These are phyloP conservation scores for Drosophila setifemur DNA, from an alignment of 1,140 invertebrate species.

Conservation along the genomic window DNA sequence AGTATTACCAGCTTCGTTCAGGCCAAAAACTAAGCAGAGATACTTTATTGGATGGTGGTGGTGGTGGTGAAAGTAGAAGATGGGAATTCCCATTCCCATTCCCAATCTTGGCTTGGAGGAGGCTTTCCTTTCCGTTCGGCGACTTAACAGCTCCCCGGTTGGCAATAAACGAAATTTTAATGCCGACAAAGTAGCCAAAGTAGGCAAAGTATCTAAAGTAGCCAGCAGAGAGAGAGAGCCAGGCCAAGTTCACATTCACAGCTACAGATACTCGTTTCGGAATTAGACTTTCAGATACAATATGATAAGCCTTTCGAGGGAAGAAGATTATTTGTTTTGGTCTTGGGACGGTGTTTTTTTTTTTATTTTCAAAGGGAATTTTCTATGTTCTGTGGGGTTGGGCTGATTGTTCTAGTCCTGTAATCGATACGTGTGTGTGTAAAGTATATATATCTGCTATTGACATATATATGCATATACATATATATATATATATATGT, in stretches of 20 bases:
- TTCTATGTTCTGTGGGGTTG: constrained; percentile 18
- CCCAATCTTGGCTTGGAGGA: not conserved
- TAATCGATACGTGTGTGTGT: constrained; percentile 24
- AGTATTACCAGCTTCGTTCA: constrained; percentile 35
- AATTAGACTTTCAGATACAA: constrained; percentile 57
- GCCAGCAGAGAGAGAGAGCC: constrained; percentile 30
- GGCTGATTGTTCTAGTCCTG: constrained; percentile 11
- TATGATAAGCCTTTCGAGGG: constrained; percentile 47
- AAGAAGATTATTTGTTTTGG: constrained; percentile 45
- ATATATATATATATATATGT: not conserved
- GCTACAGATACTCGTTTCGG: constrained; percentile 12
- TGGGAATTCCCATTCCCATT: constrained; percentile 5
- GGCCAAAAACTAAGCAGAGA: not conserved
- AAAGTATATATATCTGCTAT: no score
- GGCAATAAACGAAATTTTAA: constrained; percentile 62
- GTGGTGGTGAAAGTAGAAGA: no score
- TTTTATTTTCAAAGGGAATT: constrained; percentile 32
- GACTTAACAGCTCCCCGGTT: constrained; percentile 60
- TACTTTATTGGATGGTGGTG: constrained; percentile 8
- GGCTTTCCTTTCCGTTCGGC: constrained; percentile 21
- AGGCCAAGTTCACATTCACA: constrained; percentile 2
- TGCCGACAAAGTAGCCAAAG: constrained; percentile 44
- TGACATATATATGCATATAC: not conserved
- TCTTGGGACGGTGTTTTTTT: constrained; percentile 7
- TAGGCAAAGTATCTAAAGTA: constrained; percentile 53